Base-by-base conservation (phyloP, 2,113 vertebrate genomes). In the Gallinago jamesoni region DNA sequence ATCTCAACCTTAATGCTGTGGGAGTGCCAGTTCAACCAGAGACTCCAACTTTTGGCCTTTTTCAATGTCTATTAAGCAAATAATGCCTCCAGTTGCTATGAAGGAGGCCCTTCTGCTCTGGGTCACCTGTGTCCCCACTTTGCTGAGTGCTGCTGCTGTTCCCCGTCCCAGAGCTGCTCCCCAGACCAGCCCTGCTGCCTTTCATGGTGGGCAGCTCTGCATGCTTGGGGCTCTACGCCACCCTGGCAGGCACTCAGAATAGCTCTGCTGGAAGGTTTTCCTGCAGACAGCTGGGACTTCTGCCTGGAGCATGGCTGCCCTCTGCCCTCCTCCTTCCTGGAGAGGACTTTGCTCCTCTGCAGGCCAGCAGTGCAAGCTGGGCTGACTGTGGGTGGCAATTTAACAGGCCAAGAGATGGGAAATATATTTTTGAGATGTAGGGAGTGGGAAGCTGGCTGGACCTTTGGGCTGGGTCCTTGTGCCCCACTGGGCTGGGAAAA, bases 151-250 rank as follows among this genome's bases (percentile, higher is more conserved):
- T 63, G 24, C 35, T 60, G 33, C 69, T 53, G n/a, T 7, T 64
- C 10, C 3, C 14, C 22, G 56, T 67, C 52, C 39, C 1, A 1
- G 33, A 82, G 14, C n/a, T 3, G 4, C 16, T 60, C 52, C 30
- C 30, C 7, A 7, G 41, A 53, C 12, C 12, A 47, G 66, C 33
- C 22, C 31, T 39, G 20, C 19, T 59, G 17, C 37, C 13, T 35
- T 39, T 41, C 39, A 4, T 4, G 4, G 33, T 5, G 10, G n/a
- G 15, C 31, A 70, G 81, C 33, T 67, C 68, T 2, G 2, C 24
- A 1, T 7, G 35, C 25, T 24, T 0, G 1, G 28, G 24, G 25
- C 45, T 68, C 27, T 24, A 8, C 0, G 1, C 10, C 7, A 13
- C 13, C 21, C 47, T 24, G 17, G 28, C 1, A 2, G 45, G 37